These are phyloP conservation scores for Stegophylla sp. DNA, from an alignment of 2,888 invertebrate genomes.

Conservation along the genomic window DNA sequence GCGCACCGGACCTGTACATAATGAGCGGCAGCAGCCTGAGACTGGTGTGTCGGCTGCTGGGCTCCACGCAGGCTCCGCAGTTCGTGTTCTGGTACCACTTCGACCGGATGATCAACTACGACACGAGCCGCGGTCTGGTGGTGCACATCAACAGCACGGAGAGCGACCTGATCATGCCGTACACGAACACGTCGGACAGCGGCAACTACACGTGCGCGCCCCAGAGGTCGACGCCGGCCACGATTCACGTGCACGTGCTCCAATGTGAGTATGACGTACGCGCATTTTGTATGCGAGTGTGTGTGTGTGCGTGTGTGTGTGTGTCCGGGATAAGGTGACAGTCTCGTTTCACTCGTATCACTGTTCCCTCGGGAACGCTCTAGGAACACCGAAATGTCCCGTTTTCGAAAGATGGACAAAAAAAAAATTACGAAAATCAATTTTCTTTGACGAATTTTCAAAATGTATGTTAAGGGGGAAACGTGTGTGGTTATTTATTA, in stretches of 20 bases:
- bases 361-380: too few species aligned
- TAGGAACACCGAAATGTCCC: too few species aligned
- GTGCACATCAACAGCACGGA: slow-evolving; percentile 66
- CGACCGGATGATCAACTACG: slow-evolving; percentile 85
- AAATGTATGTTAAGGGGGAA: too few species aligned
- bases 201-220: slow-evolving; percentile 78
- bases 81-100: slow-evolving; percentile 86
- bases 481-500: too few species aligned
- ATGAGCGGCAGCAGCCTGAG: slow-evolving; percentile 76
- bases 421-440: too few species aligned
- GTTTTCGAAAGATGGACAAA: too few species aligned
- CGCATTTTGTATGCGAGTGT: too few species aligned
- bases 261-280: slow-evolving; percentile 68
- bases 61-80: slow-evolving; percentile 74
- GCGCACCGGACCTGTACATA: slow-evolving; percentile 75
- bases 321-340: too few species aligned
- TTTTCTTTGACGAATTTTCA: too few species aligned
- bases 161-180: slow-evolving; percentile 65
- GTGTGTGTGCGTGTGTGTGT: too few species aligned
- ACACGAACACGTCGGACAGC: slow-evolving; percentile 70
- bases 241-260: slow-evolving; percentile 75
- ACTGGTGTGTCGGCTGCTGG: slow-evolving; percentile 74
- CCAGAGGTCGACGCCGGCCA: slow-evolving; percentile 72
- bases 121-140: slow-evolving; percentile 69
- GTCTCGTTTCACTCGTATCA: too few species aligned